Conservation (phyloP, 1,140 invertebrate genomes). For the Leucophenga varia region DNA sequence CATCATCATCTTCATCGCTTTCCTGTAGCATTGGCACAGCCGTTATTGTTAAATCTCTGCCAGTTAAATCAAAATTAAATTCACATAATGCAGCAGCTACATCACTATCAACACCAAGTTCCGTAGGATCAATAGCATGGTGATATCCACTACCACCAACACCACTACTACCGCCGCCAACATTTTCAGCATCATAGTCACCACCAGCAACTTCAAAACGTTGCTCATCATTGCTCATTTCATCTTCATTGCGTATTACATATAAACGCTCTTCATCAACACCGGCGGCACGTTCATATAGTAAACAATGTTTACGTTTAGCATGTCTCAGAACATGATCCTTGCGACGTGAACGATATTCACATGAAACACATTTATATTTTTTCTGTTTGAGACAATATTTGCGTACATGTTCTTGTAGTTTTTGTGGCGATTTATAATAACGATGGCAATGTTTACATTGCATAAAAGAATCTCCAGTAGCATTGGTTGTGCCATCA, state of each 20-base stretch:
- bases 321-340: slow-evolving; percentile 50
- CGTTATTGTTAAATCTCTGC: slow-evolving; percentile 45
- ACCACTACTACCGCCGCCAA: slow-evolving; percentile 19
- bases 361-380: slow-evolving; percentile 51
- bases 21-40: slow-evolving; percentile 45
- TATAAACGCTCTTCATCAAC: slow-evolving; percentile 47
- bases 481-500: slow-evolving; percentile 3
- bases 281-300: slow-evolving; percentile 35
- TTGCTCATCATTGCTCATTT: slow-evolving; percentile 37
- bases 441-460: slow-evolving; percentile 52
- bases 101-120: slow-evolving; percentile 28
- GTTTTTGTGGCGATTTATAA: slow-evolving; percentile 43
- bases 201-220: slow-evolving; percentile 7
- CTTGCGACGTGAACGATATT: slow-evolving; percentile 50
- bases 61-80: slow-evolving; percentile 45
- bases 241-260: slow-evolving; percentile 50
- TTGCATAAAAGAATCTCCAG: slow-evolving; percentile 43
- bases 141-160: no score
- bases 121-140: background rate
- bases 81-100: slow-evolving; percentile 35
- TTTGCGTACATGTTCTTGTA: slow-evolving; percentile 53
- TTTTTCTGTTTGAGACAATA: slow-evolving; percentile 54
- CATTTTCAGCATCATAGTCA: slow-evolving; percentile 17
- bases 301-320: slow-evolving; percentile 47
- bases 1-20: slow-evolving; percentile 51